Percentiles rank a stretch among this genome's conserved stretches.
These are phyloP conservation scores for Falco berigora DNA, from an alignment of 2,797 vertebrate genomes.

Conservation along the genomic window DNA sequence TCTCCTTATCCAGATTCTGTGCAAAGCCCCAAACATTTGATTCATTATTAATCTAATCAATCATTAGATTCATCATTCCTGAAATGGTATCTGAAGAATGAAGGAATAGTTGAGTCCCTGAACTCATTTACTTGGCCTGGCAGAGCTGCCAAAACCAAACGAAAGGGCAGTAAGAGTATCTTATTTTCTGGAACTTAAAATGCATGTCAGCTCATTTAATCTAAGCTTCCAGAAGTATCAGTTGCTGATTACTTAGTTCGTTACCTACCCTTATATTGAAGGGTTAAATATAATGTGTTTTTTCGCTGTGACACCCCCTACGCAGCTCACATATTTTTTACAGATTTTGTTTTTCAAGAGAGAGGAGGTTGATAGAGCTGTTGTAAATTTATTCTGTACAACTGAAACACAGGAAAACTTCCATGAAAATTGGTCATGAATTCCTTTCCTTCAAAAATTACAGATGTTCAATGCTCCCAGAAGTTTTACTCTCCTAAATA, in stretches of 20 bases:
- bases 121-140: neutral
- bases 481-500: neutral
- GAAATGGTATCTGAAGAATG: neutral
- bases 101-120: neutral
- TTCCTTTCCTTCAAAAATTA: neutral
- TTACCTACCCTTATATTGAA: neutral
- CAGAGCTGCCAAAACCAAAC: neutral
- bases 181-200: neutral
- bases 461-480: neutral
- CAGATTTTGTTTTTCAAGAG: neutral
- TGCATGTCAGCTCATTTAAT: neutral
- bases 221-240: neutral
- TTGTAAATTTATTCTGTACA: neutral
- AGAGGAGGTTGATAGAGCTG: neutral
- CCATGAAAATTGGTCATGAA: neutral
- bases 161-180: neutral
- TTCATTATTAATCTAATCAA: neutral
- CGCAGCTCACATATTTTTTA: neutral
- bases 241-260: neutral
- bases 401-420: neutral
- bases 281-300: neutral
- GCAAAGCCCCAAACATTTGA: neutral
- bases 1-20: neutral
- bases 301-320: neutral
- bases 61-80: neutral